These are phyloP conservation scores for Diphyllodes magnificus DNA, from an alignment of 2,113 vertebrate species.

Conservation along the genomic window DNA sequence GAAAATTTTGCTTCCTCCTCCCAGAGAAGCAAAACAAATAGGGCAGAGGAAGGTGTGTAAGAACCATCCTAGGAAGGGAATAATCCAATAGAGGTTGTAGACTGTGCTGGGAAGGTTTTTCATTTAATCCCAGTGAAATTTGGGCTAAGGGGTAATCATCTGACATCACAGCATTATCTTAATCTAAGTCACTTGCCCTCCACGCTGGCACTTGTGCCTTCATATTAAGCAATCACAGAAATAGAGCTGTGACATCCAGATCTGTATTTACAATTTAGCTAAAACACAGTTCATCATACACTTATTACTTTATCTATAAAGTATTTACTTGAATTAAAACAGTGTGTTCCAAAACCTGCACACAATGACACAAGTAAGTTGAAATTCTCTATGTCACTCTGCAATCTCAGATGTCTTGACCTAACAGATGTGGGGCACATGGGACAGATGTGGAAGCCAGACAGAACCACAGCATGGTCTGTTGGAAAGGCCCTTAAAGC, in stretches of 20 bases:
- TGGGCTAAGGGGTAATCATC: background rate
- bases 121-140: background rate
- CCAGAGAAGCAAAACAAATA: background rate
- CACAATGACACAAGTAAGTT: rapidly evolving
- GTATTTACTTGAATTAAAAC: background rate
- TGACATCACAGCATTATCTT: conserved; percentile 2
- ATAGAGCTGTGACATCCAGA: background rate
- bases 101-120: background rate
- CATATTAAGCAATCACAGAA: background rate
- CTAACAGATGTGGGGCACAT: rapidly evolving
- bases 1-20: background rate
- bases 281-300: background rate
- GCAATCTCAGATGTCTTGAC: background rate
- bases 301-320: background rate
- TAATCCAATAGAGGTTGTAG: background rate
- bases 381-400: background rate
- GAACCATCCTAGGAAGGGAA: background rate
- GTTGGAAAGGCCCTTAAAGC: background rate
- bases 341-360: rapidly evolving
- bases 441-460: background rate
- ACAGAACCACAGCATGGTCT: background rate
- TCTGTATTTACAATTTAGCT: background rate
- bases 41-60: background rate
- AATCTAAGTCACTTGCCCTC: background rate
- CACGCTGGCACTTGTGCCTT: conserved; percentile 13